phyloP scores from a whole-genome alignment of 2,888 invertebrate genomes.

The Ophion obscuratus region DNA sequence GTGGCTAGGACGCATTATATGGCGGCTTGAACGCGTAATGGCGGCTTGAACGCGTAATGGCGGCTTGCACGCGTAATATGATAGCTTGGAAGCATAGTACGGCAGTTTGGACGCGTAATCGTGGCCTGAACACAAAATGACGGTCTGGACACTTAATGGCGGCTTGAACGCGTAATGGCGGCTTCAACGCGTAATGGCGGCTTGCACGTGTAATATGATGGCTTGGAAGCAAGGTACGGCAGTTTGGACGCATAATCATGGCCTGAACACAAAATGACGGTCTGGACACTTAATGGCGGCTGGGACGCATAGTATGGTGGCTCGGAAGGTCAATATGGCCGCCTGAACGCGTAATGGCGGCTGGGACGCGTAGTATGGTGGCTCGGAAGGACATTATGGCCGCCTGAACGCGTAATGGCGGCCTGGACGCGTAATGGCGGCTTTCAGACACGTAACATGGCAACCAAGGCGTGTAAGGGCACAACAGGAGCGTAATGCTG shows the following conservation, averaged over 20 bases:
- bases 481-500: neutral
- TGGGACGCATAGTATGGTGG: neutral
- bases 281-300: neutral
- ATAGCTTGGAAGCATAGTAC: no score
- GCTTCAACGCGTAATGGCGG: neutral
- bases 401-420: neutral
- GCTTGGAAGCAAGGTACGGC: no score
- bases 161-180: neutral
- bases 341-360: constrained; percentile 6
- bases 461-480: neutral
- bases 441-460: neutral
- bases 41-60: neutral
- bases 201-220: no score
- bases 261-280: neutral
- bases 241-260: neutral
- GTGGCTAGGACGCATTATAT: neutral
- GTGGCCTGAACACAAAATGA: neutral
- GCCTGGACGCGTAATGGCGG: neutral
- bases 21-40: neutral
- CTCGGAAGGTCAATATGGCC: neutral
- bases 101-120: neutral
- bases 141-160: neutral
- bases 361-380: neutral
- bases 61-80: neutral
- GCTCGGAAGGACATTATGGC: no score